Conservation (phyloP, 1,140 invertebrate genomes). For the Oncopodura yosiiana region DNA sequence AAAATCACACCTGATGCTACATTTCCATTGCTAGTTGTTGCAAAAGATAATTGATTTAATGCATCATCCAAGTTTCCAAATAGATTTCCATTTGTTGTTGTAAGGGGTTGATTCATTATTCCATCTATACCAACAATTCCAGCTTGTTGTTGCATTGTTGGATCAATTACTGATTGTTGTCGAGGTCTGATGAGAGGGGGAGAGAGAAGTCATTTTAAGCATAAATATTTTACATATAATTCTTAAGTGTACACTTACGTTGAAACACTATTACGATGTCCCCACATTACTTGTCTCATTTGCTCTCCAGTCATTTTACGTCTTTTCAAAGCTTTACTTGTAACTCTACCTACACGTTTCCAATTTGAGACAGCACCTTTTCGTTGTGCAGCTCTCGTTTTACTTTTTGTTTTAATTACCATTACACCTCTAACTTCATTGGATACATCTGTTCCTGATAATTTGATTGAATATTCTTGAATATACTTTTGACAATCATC, state of each 20-base stretch:
- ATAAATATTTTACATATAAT: constrained; percentile 2
- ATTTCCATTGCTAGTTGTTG: background rate
- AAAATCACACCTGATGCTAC: constrained; percentile 1
- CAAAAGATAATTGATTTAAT: constrained; percentile 20
- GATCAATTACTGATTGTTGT: constrained; percentile 29
- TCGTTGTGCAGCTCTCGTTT: constrained; percentile 87
- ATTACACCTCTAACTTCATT: constrained; percentile 84
- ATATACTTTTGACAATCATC: constrained; percentile 80
- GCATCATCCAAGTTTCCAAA: constrained; percentile 16
- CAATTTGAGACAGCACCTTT: constrained; percentile 94
- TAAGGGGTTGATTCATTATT: constrained; percentile 24
- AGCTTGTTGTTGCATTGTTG: background rate
- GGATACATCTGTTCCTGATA: constrained; percentile 64
- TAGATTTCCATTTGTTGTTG: constrained; percentile 19
- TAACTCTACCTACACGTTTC: constrained; percentile 87
- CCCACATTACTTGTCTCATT: constrained; percentile 77
- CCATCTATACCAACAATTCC: background rate
- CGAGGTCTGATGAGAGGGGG: too few relatives aligned
- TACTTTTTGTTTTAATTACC: constrained; percentile 94
- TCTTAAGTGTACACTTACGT: constrained; percentile 43
- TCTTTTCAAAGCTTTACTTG: constrained; percentile 68
- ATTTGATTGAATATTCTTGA: constrained; percentile 86
- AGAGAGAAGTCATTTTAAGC: constrained; percentile 15
- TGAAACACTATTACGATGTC: constrained; percentile 62
- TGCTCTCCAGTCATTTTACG: constrained; percentile 76